Percentiles rank a stretch among this genome's conserved stretches.
Conservation (phyloP, 2,113 vertebrate genomes). For the Microtus richardsoni region DNA sequence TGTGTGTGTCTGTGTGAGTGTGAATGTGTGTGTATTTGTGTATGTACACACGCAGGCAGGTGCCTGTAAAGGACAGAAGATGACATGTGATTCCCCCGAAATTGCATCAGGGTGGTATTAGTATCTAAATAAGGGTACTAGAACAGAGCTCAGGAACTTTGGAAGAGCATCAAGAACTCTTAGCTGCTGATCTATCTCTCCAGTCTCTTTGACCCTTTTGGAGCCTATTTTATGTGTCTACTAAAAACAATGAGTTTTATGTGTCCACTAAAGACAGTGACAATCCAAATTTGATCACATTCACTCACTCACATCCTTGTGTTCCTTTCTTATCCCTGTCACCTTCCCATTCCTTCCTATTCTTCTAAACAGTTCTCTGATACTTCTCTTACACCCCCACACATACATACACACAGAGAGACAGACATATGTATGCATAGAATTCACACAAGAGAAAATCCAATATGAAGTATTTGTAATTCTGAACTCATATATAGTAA, state of each 20-base stretch:
- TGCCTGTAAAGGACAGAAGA: background rate
- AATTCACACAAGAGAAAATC: background rate
- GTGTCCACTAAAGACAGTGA: background rate
- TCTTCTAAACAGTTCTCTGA: background rate
- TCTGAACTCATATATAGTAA: background rate
- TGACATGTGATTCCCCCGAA: rapidly evolving
- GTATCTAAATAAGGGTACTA: background rate
- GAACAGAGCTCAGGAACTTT: background rate
- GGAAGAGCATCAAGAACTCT: background rate
- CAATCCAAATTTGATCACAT: background rate
- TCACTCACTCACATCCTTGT: background rate
- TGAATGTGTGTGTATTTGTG: background rate
- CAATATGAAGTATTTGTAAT: background rate
- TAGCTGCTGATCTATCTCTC: background rate
- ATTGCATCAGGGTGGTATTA: background rate
- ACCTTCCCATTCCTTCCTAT: background rate
- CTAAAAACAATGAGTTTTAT: background rate
- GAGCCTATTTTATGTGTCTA: background rate
- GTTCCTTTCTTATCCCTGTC: background rate
- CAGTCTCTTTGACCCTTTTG: background rate
- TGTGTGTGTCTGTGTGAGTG: background rate
- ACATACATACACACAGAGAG: background rate
- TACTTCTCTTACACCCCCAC: background rate
- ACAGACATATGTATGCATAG: background rate
- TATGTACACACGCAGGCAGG: too few relatives aligned